phyloP scores from a whole-genome alignment of 2,888 invertebrate species.

The Phania funesta region DNA sequence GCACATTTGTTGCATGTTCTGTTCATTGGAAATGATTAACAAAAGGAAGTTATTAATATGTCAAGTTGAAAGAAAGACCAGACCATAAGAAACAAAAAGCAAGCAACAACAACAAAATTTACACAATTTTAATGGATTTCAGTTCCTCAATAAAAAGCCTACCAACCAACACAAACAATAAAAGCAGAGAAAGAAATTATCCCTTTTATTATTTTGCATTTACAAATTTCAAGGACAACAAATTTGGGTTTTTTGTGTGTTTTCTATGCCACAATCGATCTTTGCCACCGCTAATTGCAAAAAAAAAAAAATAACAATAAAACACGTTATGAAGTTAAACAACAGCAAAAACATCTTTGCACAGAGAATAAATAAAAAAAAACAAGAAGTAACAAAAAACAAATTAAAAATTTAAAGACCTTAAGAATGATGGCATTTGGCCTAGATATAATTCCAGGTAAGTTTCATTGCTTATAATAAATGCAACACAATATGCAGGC shows the following conservation, averaged over 20 bases:
- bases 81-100: not conserved
- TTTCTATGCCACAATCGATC: not conserved
- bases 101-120: not conserved
- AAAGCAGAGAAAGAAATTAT: slow-evolving; percentile 1
- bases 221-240: slow-evolving; percentile 68
- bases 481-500: slow-evolving; percentile 15
- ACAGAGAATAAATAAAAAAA: not conserved
- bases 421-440: slow-evolving; percentile 76
- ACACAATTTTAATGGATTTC: slow-evolving; percentile 13
- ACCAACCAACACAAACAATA: slow-evolving; percentile 11
- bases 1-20: not conserved
- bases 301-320: not conserved
- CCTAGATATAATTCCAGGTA: slow-evolving; percentile 77
- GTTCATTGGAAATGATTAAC: slow-evolving; percentile 26
- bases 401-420: slow-evolving; percentile 26
- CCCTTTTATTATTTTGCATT: slow-evolving; percentile 36
- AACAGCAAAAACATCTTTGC: not conserved
- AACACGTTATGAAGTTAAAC: slow-evolving; percentile 27
- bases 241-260: slow-evolving; percentile 29
- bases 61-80: slow-evolving; percentile 40
- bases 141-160: not conserved
- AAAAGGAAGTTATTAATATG: slow-evolving; percentile 65
- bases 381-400: slow-evolving; percentile 1
- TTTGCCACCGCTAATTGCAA: not conserved
- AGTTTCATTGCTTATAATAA: slow-evolving; percentile 10